phyloP scores from a whole-genome alignment of 2,797 vertebrate genomes.

The Heterohyrax brucei region DNA sequence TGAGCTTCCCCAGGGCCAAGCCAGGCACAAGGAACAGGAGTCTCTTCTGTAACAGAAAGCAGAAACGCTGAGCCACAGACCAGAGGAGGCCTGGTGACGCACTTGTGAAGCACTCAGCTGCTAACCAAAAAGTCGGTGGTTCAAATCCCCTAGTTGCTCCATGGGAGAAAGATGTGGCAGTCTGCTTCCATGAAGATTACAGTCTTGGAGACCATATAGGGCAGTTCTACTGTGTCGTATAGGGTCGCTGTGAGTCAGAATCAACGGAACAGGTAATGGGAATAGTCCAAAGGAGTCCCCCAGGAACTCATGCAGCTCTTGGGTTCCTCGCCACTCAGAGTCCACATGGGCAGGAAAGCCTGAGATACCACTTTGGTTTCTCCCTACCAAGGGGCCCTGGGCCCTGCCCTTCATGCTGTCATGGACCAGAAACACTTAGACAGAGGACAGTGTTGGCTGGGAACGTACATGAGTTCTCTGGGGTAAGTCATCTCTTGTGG shows the following conservation, averaged over 20 bases:
- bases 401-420: neutral
- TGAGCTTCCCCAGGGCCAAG: neutral
- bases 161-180: neutral
- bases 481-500: neutral
- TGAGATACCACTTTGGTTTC: rapidly evolving
- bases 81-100: neutral
- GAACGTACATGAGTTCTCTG: no score
- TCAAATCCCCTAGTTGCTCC: neutral
- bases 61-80: neutral
- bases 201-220: neutral
- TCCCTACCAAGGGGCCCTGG: neutral
- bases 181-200: neutral
- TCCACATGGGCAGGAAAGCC: neutral
- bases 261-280: neutral
- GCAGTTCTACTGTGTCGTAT: neutral
- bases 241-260: neutral
- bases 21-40: neutral
- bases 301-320: neutral
- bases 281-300: neutral
- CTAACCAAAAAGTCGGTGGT: neutral
- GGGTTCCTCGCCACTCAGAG: neutral
- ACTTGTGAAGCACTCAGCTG: neutral
- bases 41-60: neutral
- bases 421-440: rapidly evolving
- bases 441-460: neutral